phyloP scores from a whole-genome alignment of 2,888 invertebrate species.

The Chymomyza amoena region DNA sequence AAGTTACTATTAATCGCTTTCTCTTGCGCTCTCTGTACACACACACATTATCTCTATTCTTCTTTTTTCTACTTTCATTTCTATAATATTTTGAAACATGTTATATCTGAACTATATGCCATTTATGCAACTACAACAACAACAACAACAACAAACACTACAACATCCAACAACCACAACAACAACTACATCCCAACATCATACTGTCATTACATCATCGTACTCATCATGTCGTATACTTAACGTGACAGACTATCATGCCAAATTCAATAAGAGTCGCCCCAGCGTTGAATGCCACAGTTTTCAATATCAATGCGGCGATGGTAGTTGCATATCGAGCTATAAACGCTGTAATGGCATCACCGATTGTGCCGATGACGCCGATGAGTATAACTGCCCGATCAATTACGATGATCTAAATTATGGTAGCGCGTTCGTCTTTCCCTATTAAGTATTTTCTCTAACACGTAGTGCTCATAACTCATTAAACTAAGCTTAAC shows the following conservation, averaged over 20 bases:
- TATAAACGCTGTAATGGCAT: slow-evolving; percentile 82
- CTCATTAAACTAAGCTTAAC: neutral
- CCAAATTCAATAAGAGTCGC: slow-evolving; percentile 74
- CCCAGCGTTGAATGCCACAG: slow-evolving; percentile 72
- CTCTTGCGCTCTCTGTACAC: neutral
- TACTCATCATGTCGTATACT: slow-evolving; percentile 22
- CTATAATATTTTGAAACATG: neutral
- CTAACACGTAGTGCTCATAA: neutral
- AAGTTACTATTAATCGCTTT: neutral
- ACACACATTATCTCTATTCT: neutral
- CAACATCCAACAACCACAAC: slow-evolving; percentile 6
- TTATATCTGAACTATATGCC: slow-evolving; percentile 24
- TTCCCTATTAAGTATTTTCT: neutral
- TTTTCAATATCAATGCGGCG: slow-evolving; percentile 83
- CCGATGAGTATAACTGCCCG: slow-evolving; percentile 83
- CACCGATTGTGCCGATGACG: slow-evolving; percentile 81
- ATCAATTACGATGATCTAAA: slow-evolving; percentile 76
- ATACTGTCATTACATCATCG: slow-evolving; percentile 4
- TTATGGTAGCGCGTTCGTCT: slow-evolving; percentile 63
- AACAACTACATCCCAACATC: slow-evolving; percentile 6
- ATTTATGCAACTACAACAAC: slow-evolving; percentile 5
- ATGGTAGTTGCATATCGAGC: slow-evolving; percentile 83
- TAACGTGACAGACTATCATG: slow-evolving; percentile 65
- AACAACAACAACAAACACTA: slow-evolving; percentile 2
- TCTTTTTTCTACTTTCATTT: slow-evolving; percentile 14